Evolutionary conservation across 2,797 vertebrate species (phyloP).

Genomic region (Trematomus bernacchii): DNA sequence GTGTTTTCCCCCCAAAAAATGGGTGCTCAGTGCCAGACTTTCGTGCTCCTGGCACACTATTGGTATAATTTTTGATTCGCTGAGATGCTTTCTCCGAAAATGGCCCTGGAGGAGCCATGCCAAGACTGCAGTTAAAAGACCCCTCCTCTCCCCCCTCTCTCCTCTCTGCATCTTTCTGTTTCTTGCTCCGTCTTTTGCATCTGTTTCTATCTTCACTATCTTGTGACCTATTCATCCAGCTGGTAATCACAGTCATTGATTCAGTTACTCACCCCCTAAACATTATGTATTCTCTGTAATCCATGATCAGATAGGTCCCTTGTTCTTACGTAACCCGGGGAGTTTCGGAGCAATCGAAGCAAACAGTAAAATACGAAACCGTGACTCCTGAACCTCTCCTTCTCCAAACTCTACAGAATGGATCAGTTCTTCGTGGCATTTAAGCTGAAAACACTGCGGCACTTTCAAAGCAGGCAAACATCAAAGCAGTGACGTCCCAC

Average conservation of each 20-base stretch:
- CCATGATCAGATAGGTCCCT: constrained; percentile 30
- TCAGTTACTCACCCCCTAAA: not conserved
- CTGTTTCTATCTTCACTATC: constrained; percentile 16
- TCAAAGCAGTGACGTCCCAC: not conserved
- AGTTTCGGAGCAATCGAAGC: not conserved
- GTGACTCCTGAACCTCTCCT: constrained; percentile 16
- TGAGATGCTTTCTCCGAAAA: constrained; percentile 69
- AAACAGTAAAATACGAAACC: constrained; percentile 7
- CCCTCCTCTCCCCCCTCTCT: not conserved
- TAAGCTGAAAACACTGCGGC: constrained; percentile 1
- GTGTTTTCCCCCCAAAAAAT: not conserved
- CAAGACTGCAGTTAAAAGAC: constrained; percentile 72
- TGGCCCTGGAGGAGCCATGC: constrained; percentile 68
- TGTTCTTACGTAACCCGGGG: constrained; percentile 6
- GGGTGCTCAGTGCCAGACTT: constrained; percentile 19
- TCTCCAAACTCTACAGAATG: constrained; percentile 9
- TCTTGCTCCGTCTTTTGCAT: not conserved
- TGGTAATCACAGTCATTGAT: constrained; percentile 29
- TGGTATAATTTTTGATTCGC: constrained; percentile 59
- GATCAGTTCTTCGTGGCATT: constrained; percentile 9
- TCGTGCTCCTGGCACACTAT: constrained; percentile 46
- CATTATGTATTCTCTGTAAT: not conserved
- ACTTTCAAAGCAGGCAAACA: not conserved
- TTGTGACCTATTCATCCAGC: constrained; percentile 24
- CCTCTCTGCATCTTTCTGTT: constrained; percentile 4